Evolutionary conservation across 2,113 vertebrate genomes (phyloP), one percentile per base, ranked within the genome.

Genomic region (Pogona vitticeps): DNA sequence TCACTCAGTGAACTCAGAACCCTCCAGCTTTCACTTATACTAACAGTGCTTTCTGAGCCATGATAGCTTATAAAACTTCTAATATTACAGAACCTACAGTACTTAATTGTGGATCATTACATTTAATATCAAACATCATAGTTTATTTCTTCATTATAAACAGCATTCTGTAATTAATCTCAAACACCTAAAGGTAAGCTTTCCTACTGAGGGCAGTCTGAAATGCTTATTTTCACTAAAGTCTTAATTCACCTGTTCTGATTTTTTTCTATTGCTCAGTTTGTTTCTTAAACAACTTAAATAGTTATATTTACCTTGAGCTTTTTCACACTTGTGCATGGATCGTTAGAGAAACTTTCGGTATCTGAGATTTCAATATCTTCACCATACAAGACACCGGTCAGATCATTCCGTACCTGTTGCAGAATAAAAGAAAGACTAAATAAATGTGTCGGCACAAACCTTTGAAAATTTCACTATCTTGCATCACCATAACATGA

Each of bases 331-430:
- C 98, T 99, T 90, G 98, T 97, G 92, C 99, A 99, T 70, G 99
- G 99, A 93, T 99, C 98, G 14, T 99, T 98, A 92, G 98, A 99
- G 96, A 99, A 99, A 93, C 99, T 99, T 95, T 99, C 98, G 0
- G 98, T 99, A 82, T 99, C 98, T 2, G 99, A 98, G 78, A 99
- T 99, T 94, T 99, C 98, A 1, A 99, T 99, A 94, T 98, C 97
- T 87, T 98, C 98, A 20, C 98, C 98, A 86, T 99, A 98, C 76
- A 99, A 96, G 93, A 99, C 98, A 0, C 92, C 98, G 1, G 98
- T 99, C 92, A 99, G 97, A 96, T 99, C 98, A 42, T 99, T 99
- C 93, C 98, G 98, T 95, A 99, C 98, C 99, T 99, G 95, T 89
- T 61, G 89, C 67, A 89, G 95, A 85, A 92, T 87, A 56, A 93